Base-by-base conservation (phyloP, 2,888 invertebrate species). In the Chymomyza fuscimana region DNA sequence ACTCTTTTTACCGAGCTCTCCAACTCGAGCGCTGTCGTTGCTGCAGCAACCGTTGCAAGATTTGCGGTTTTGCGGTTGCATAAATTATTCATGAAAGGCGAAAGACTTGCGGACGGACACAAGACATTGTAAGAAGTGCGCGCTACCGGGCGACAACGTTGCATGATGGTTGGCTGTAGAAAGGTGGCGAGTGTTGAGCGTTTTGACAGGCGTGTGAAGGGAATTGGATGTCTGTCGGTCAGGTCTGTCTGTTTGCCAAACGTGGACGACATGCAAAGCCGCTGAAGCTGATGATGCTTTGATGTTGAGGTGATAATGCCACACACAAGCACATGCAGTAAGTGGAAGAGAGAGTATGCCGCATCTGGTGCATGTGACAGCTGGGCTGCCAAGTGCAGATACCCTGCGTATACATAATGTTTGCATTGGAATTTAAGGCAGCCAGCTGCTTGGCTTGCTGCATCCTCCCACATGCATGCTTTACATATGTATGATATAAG, bases 281-380 rank as follows among this genome's bases (percentile, higher is more conserved):
- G 36, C 60, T 25, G 22, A 54, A 19, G 54, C 50, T 16, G n/a
- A 19, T 66, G 67, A 67, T 76, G 74, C 62, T 72, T 67, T 74
- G 73, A 63, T 71, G 71, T 70, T 72, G 60, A 77, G 77, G 86
- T 80, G 86, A 77, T 82, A 75, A 82, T 84, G 82, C 82, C 62
- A 69, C 62, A 22, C 25, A 51, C 50, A 46, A 22, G 58, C 32
- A 19, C 16, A 10, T 16, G 54, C n/a, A 15, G 54, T 2, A 63
- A 63, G 32, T n/a, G 19, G 52, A 58, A 59, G 59, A 58, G 36
- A 22, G 62, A 25, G 16, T 25, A n/a, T 54, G 54, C 54, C 32
- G 16, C 12, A 12, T 5, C 54, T 51, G 65, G 19, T 74, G 81
- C 77, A 70, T 15, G 68, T 81, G 73, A 68, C 81, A 77, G 66